Conservation (phyloP, 2,797 vertebrate genomes). For the Malacoctenus gilli region DNA sequence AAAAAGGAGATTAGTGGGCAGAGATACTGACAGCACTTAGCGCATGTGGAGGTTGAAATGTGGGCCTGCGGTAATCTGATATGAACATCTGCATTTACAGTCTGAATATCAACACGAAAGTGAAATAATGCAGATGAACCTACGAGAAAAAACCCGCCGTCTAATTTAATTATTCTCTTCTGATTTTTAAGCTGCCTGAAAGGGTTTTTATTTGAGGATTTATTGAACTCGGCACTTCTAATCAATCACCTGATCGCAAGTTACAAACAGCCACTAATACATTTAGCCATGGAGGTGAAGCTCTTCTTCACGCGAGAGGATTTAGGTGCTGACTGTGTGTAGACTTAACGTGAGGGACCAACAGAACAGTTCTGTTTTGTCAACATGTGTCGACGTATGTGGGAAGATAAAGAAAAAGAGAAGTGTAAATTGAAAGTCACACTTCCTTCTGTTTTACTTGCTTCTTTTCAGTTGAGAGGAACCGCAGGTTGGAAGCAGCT, state of each 20-base stretch:
- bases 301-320: conserved; percentile 20
- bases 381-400: no score
- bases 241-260: conserved; percentile 68
- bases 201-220: conserved; percentile 57
- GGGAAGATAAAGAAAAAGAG: conserved; percentile 17
- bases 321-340: conserved; percentile 14
- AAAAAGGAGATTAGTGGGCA: conserved; percentile 37
- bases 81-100: conserved; percentile 14
- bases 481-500: conserved; percentile 14
- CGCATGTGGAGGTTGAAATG: conserved; percentile 41
- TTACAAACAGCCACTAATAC: conserved; percentile 52
- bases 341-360: no score
- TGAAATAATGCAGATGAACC: no score
- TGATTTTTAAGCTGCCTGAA: conserved; percentile 44
- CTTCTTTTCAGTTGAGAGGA: conserved; percentile 16
- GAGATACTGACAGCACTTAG: conserved; percentile 29
- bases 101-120: conserved; percentile 2
- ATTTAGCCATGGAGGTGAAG: conserved; percentile 26
- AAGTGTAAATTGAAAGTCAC: conserved; percentile 29
- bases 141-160: conserved; percentile 13
- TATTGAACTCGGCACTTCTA: conserved; percentile 65
- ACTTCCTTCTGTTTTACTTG: conserved; percentile 48
- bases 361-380: no score
- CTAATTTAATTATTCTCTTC: conserved; percentile 55
- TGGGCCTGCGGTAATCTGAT: conserved; percentile 15